Base-by-base conservation (phyloP, 1,140 invertebrate species). In the Protaetia brevitarsis region DNA sequence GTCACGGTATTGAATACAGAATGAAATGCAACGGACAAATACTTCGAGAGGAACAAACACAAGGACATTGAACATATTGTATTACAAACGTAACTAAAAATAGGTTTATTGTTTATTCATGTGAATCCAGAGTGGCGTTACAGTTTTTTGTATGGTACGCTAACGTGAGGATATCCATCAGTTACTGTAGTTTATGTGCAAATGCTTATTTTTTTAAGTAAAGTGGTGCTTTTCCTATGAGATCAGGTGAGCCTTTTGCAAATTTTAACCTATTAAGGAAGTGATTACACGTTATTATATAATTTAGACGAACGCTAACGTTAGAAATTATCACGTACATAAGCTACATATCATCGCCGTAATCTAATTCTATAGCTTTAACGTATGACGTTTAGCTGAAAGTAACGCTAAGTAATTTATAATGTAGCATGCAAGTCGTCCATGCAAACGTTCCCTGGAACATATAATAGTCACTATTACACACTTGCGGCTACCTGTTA, bases 1-100 rank as follows among this genome's bases (percentile, higher is more conserved):
- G 41, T 51, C 21, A 51, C 19, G 41, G 19, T 51, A 23, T 8
- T 23, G 6, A 23, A 21, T 51, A 51, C 41, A 23, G n/a, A 59
- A 59, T 23, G 57, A 13, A 59, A 31, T 10, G 11, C 10, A 56
- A 56, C 51, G 11, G 10, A 19, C 3, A 11, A 11, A 19, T 23
- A 28, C 26, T 59, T 28, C 26, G 26, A 29, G 26, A 29, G 26
- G 57, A 59, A 23, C n/a, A n/a, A n/a, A 51, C 41, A 19, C 41
- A 51, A 51, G 41, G 41, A 51, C 41, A 51, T 51, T 26, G 26
- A 51, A 51, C 26, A 51, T 59, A 59, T 59, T 59, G 57, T 31
- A 29, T 31, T 28, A 29, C 27, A 27, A 59, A 29, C 57, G 57
- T 31, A 51, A 13, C 57, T 59, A 59, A 59, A 59, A 59, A 59